Conservation (phyloP, 2,113 vertebrate genomes). For the Mirza zaza region DNA sequence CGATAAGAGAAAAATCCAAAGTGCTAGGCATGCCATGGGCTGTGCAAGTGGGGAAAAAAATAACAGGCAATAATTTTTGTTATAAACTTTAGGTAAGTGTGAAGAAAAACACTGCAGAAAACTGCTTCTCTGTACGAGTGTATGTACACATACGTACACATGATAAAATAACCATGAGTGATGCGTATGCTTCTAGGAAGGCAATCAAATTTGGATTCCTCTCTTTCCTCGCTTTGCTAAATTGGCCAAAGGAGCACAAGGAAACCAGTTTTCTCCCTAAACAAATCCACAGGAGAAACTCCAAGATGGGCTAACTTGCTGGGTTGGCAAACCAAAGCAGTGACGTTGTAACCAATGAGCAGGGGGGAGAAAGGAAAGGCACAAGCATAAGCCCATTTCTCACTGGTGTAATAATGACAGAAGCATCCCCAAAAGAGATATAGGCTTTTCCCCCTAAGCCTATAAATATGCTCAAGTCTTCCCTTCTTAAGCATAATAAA, state of each 20-base stretch:
- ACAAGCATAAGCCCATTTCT: neutral
- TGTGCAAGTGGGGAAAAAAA: neutral
- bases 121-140: neutral
- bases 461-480: neutral
- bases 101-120: neutral
- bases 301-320: neutral
- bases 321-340: neutral
- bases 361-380: neutral
- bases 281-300: neutral
- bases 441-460: neutral
- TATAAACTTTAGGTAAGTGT: neutral
- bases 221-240: neutral
- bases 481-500: neutral
- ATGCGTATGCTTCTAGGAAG: neutral
- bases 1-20: neutral
- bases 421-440: neutral
- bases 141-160: neutral
- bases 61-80: neutral
- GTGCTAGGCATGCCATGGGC: neutral
- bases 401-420: neutral
- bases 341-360: neutral
- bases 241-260: neutral
- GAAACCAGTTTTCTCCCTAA: neutral
- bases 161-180: neutral
- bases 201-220: neutral